Percentiles rank a stretch among this genome's conserved stretches.
Evolutionary conservation across 2,113 vertebrate species (phyloP).

Genomic region (Pteropus alecto): DNA sequence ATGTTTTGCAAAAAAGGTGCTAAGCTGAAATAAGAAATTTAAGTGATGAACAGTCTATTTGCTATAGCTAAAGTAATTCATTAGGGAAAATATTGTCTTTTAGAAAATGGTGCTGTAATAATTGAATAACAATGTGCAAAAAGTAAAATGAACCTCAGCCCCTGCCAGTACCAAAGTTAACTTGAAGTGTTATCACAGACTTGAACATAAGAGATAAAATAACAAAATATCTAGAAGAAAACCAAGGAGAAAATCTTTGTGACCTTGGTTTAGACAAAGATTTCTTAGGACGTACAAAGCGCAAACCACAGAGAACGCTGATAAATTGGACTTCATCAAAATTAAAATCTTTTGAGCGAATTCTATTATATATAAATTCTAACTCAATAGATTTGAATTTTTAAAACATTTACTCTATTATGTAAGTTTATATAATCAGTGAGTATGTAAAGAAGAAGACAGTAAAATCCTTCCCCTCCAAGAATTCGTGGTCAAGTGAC

Average conservation of each 20-base stretch:
- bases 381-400: neutral
- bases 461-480: neutral
- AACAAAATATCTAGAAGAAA: neutral
- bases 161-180: neutral
- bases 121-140: neutral
- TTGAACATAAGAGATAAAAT: neutral
- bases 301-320: neutral
- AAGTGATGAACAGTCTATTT: neutral
- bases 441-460: neutral
- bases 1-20: neutral
- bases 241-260: neutral
- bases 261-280: neutral
- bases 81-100: neutral
- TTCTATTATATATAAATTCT: neutral
- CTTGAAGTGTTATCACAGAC: neutral
- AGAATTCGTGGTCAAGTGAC: neutral
- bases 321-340: neutral
- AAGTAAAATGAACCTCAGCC: neutral
- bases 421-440: neutral
- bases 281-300: neutral
- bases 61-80: neutral
- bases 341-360: neutral
- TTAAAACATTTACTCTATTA: neutral
- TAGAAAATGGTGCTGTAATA: neutral
- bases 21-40: neutral